Evolutionary conservation across 2,797 vertebrate species (phyloP).

Genomic region (Myotis pilosus): DNA sequence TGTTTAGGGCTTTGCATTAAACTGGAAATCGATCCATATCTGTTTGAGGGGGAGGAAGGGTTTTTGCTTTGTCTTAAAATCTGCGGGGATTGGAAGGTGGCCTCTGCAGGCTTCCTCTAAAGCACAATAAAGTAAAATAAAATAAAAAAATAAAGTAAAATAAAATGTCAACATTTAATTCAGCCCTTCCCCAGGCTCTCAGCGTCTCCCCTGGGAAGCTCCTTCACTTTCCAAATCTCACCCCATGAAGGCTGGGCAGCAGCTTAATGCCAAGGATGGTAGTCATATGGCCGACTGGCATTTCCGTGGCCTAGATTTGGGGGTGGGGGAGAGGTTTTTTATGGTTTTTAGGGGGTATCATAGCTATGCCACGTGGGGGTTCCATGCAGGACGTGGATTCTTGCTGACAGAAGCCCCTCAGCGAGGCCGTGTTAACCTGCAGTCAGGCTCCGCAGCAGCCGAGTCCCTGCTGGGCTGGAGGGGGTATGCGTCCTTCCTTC

Average conservation of each 20-base stretch:
- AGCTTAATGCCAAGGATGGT: fast-evolving
- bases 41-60: background rate
- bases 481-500: background rate
- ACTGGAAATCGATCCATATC: background rate
- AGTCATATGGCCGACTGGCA: background rate
- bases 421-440: fast-evolving
- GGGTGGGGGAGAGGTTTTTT: too few relatives aligned
- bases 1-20: background rate
- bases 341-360: background rate
- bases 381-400: fast-evolving
- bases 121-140: background rate
- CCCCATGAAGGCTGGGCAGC: fast-evolving
- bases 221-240: background rate
- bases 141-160: background rate
- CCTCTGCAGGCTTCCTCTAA: background rate
- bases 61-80: background rate
- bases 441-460: background rate
- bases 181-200: background rate
- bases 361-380: fast-evolving
- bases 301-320: background rate
- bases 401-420: fast-evolving
- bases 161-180: background rate
- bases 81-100: background rate
- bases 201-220: background rate
- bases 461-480: background rate